phyloP scores from a whole-genome alignment of 1,140 invertebrate species.

The Adelges cooleyi region DNA sequence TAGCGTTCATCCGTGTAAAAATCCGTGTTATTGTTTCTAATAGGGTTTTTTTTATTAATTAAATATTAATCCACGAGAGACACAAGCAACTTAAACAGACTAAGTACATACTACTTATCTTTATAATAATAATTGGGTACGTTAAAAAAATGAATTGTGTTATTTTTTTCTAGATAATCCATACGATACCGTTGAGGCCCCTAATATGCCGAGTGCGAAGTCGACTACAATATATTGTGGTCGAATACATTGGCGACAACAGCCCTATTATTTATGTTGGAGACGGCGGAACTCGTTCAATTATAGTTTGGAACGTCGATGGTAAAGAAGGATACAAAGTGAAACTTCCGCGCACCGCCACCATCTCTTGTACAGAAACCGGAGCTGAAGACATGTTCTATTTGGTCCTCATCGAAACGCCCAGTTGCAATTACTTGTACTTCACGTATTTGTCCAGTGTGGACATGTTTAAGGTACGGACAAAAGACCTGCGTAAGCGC shows the following conservation, averaged over 20 bases:
- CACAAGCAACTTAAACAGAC: too few relatives aligned
- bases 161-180: conserved; percentile 1
- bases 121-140: too few relatives aligned
- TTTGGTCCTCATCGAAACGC: conserved; percentile 40
- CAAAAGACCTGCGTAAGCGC: conserved; percentile 41
- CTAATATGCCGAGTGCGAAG: not conserved
- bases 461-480: conserved; percentile 45
- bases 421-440: conserved; percentile 43
- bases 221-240: conserved; percentile 13
- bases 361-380: conserved; percentile 40
- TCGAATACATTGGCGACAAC: conserved; percentile 2
- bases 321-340: conserved; percentile 31
- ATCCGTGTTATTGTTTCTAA: too few relatives aligned
- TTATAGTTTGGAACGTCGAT: conserved; percentile 28
- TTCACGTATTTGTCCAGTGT: conserved; percentile 48
- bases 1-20: too few relatives aligned
- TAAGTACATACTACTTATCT: too few relatives aligned
- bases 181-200: not conserved
- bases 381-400: not conserved
- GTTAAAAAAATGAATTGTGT: too few relatives aligned
- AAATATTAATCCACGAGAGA: too few relatives aligned
- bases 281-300: conserved; percentile 6
- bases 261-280: conserved; percentile 18
- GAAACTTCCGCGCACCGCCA: conserved; percentile 37
- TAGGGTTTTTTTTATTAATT: too few relatives aligned